Conservation (phyloP, 2,888 invertebrate genomes). For the Callimorpha dominula region DNA sequence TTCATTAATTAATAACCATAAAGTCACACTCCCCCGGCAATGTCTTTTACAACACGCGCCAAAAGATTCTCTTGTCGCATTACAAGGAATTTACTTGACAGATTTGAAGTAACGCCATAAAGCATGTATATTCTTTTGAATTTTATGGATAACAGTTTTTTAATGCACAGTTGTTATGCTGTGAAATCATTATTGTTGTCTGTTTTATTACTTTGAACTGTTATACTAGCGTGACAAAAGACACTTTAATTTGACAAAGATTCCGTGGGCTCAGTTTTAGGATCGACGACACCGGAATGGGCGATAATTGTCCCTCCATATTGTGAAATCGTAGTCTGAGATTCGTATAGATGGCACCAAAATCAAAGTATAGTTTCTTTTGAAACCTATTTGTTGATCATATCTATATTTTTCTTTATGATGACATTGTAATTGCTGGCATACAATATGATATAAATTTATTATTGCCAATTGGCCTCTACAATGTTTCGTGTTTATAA, state of each 20-base stretch:
- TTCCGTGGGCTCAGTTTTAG: conserved; percentile 19
- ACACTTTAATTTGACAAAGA: conserved; percentile 26
- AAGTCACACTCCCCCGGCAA: background rate
- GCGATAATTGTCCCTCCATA: conserved; percentile 25
- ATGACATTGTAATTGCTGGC: background rate
- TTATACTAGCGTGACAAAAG: conserved; percentile 33
- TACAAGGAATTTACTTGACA: background rate
- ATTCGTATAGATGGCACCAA: background rate
- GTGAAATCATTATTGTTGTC: conserved; percentile 18
- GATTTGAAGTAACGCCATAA: conserved; percentile 4
- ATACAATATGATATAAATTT: background rate
- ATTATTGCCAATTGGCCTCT: background rate
- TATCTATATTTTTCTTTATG: background rate
- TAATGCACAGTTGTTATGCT: conserved; percentile 17
- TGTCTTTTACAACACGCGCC: background rate
- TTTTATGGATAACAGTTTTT: conserved; percentile 14
- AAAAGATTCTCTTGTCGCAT: background rate
- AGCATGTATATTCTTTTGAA: conserved; percentile 7
- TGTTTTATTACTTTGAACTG: conserved; percentile 34
- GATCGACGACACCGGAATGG: conserved; percentile 13
- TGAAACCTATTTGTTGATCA: background rate
- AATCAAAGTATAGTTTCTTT: background rate
- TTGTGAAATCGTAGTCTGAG: conserved; percentile 5
- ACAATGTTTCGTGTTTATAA: background rate
- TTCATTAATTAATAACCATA: background rate